Percentiles rank a stretch among this genome's conserved stretches.
Evolutionary conservation across 2,888 invertebrate genomes (phyloP).

Genomic region (Apotomis capreana): DNA sequence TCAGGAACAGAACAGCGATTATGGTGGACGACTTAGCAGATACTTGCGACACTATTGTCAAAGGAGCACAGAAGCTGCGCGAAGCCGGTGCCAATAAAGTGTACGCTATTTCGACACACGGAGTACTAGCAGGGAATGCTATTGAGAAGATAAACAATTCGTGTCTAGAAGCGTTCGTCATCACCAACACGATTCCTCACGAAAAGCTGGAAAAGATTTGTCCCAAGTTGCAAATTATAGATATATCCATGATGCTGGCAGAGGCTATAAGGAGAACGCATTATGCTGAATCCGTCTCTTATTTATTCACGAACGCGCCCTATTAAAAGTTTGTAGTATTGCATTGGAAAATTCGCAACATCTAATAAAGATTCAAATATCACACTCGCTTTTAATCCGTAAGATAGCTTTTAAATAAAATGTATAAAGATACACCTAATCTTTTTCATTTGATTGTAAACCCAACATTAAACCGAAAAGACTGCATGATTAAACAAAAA

Average conservation of each 20-base stretch:
- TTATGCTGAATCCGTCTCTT: conserved; percentile 99
- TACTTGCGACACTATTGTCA: conserved; percentile 94
- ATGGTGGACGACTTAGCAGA: conserved; percentile 97
- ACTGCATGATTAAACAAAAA: too few species aligned
- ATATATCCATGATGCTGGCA: conserved; percentile 99
- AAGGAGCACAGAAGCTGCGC: conserved; percentile 92
- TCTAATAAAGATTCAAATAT: background rate
- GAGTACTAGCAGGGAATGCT: conserved; percentile 95
- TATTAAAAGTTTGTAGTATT: conserved; percentile 81
- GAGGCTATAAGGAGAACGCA: conserved; percentile 99
- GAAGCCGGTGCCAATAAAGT: conserved; percentile 94
- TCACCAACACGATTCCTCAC: conserved; percentile 96
- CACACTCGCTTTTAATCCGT: too few species aligned
- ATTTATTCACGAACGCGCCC: conserved; percentile 98
- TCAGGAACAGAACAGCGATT: conserved; percentile 92
- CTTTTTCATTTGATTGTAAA: too few species aligned
- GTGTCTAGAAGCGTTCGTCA: conserved; percentile 94
- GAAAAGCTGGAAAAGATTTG: conserved; percentile 93
- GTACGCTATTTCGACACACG: conserved; percentile 94
- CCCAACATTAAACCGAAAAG: too few species aligned
- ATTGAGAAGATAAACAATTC: conserved; percentile 93
- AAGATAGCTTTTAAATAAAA: background rate
- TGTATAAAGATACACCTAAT: too few species aligned
- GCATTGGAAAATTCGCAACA: background rate
- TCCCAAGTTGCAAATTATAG: conserved; percentile 92